A percentile compares a stretch with the other conserved stretches of the same genome.
Evolutionary conservation across 2,113 vertebrate genomes (phyloP).

Genomic region (Peromyscus polionotus): DNA sequence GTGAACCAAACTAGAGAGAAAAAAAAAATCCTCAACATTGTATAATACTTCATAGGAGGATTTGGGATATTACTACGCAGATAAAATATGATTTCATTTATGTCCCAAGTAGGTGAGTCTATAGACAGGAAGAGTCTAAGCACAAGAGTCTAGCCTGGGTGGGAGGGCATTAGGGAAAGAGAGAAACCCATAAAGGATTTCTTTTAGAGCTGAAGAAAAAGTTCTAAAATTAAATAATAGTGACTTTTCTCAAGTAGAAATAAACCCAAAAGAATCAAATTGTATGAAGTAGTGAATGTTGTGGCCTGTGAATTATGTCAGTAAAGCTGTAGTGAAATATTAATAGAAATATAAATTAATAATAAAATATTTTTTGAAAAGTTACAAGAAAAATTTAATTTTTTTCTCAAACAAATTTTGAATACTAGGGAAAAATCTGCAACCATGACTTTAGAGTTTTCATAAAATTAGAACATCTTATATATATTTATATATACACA

Average conservation of each 20-base stretch:
- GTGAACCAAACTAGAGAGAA: neutral
- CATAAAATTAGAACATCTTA: neutral
- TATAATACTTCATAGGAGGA: neutral
- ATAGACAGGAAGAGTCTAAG: neutral
- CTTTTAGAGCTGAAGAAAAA: neutral
- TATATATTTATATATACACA: no score
- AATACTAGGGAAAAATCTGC: neutral
- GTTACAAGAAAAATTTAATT: neutral
- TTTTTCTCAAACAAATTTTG: neutral
- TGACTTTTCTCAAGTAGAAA: neutral
- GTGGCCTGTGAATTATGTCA: neutral
- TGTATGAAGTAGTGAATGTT: neutral
- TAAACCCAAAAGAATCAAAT: neutral
- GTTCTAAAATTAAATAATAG: neutral
- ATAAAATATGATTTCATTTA: neutral
- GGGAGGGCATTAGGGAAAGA: neutral
- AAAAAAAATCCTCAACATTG: neutral
- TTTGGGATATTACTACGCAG: neutral
- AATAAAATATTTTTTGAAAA: neutral
- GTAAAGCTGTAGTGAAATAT: neutral
- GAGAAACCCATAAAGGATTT: neutral
- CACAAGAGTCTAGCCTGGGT: neutral
- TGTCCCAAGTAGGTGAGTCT: neutral
- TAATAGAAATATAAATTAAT: conserved; percentile 25
- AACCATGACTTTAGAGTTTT: neutral